Evolutionary conservation across 2,888 invertebrate genomes (phyloP).

Genomic region (Chloromyia formosa): DNA sequence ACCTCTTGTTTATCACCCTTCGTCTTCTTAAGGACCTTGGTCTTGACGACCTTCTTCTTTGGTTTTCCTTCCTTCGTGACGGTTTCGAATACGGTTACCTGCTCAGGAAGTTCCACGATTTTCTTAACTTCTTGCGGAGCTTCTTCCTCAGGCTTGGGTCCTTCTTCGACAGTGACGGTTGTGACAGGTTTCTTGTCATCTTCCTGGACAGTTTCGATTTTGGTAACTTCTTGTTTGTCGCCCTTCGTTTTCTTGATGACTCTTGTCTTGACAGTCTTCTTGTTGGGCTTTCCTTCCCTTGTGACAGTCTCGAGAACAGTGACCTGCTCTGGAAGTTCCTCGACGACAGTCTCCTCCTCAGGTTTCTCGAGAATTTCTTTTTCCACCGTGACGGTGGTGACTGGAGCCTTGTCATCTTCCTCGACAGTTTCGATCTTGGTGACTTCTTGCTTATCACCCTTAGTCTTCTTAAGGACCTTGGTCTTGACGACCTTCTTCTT

Average conservation of each 20-base stretch:
- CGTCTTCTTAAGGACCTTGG: slow-evolving; percentile 47
- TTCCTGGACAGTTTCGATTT: slow-evolving; percentile 57
- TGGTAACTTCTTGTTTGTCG: slow-evolving; percentile 57
- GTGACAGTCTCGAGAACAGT: slow-evolving; percentile 61
- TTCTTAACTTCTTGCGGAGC: no score
- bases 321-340: slow-evolving; percentile 54
- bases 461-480: slow-evolving; percentile 57
- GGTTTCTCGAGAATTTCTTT: slow-evolving; percentile 55
- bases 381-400: slow-evolving; percentile 57
- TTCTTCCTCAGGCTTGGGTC: slow-evolving; percentile 53
- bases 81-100: slow-evolving; percentile 54
- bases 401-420: slow-evolving; percentile 59
- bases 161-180: slow-evolving; percentile 51
- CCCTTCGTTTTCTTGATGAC: slow-evolving; percentile 58
- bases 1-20: slow-evolving; percentile 55
- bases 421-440: slow-evolving; percentile 58
- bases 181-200: slow-evolving; percentile 57
- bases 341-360: slow-evolving; percentile 39
- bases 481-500: slow-evolving; percentile 58
- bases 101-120: slow-evolving; percentile 60
- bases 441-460: slow-evolving; percentile 55
- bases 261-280: slow-evolving; percentile 57
- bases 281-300: slow-evolving; percentile 53
- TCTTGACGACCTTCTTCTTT: slow-evolving; percentile 54
- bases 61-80: slow-evolving; percentile 50